Evolutionary conservation across 2,888 invertebrate species (phyloP).

Genomic region (Chrysotoxum bicinctum): DNA sequence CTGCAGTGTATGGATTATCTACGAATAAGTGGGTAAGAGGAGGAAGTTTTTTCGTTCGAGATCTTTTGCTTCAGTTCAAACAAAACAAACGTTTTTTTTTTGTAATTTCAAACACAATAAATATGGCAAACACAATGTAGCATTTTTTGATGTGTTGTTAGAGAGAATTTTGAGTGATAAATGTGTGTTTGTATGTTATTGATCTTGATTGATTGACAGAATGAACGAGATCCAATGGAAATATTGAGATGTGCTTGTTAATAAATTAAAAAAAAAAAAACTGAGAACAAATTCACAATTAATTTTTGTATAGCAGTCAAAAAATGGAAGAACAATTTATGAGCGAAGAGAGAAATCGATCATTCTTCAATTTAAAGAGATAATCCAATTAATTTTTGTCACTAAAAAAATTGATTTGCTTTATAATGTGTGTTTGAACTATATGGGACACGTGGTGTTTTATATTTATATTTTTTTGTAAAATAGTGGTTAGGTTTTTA

Average conservation of each 20-base stretch:
- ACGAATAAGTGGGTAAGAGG: conserved; percentile 73
- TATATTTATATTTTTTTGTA: conserved; percentile 14
- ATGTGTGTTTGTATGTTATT: conserved; percentile 40
- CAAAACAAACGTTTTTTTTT: conserved; percentile 42
- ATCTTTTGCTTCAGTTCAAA: conserved; percentile 61
- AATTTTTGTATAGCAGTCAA: conserved; percentile 66
- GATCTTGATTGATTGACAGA: conserved; percentile 48
- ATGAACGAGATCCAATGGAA: conserved; percentile 75
- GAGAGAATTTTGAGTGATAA: conserved; percentile 67
- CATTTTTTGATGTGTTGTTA: conserved; percentile 51
- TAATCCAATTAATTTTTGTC: conserved; percentile 19
- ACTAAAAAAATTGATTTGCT: not conserved
- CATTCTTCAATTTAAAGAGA: conserved; percentile 1
- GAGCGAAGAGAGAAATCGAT: not conserved
- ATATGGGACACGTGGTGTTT: conserved; percentile 23
- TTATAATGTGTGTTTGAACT: conserved; percentile 28
- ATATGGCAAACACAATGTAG: conserved; percentile 44
- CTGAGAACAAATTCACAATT: conserved; percentile 74
- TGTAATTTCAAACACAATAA: conserved; percentile 41
- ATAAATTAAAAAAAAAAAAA: conserved; percentile 74
- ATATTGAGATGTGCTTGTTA: conserved; percentile 73
- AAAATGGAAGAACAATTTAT: conserved; percentile 18
- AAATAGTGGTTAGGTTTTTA: conserved; percentile 29
- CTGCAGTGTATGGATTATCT: conserved; percentile 77
- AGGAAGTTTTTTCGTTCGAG: conserved; percentile 62